A percentile compares a stretch with the other conserved stretches of the same genome.
Evolutionary conservation across 2,113 vertebrate species (phyloP).

Genomic region (Syngnathus typhle): DNA sequence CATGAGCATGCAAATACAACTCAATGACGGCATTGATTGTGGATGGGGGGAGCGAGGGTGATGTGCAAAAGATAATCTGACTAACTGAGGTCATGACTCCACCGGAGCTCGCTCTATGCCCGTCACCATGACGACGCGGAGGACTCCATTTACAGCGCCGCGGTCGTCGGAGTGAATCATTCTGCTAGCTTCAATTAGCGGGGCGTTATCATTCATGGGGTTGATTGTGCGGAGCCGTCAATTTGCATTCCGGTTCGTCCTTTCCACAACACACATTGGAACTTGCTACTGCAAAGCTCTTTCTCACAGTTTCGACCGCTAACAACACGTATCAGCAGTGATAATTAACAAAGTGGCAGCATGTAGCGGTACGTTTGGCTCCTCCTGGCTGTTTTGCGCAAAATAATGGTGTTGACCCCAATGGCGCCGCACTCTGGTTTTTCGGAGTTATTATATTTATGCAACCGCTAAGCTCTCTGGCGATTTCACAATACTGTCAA

Average conservation of each 20-base stretch:
- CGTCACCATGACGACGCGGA: conserved; percentile 50
- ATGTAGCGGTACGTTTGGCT: conserved; percentile 8
- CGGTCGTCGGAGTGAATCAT: conserved; percentile 40
- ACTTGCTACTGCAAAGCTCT: background rate
- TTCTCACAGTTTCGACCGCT: conserved; percentile 9
- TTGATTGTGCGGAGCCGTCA: conserved; percentile 57
- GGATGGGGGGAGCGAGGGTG: background rate
- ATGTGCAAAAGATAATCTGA: conserved; percentile 38
- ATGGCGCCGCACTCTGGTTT: conserved; percentile 31
- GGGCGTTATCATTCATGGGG: conserved; percentile 65
- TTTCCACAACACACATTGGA: conserved; percentile 9
- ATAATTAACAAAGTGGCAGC: conserved; percentile 29
- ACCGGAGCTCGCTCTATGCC: conserved; percentile 30
- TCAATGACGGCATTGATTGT: conserved; percentile 22
- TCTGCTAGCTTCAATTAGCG: conserved; percentile 62
- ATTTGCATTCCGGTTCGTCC: conserved; percentile 50
- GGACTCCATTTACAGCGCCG: conserved; percentile 53
- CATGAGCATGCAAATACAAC: conserved; percentile 37
- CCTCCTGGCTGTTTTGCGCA: conserved; percentile 42
- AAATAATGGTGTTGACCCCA: conserved; percentile 57
- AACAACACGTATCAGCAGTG: conserved; percentile 13
- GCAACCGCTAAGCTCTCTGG: conserved; percentile 52
- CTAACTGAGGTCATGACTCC: conserved; percentile 46
- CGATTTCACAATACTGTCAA: conserved; percentile 43
- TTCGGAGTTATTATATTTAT: conserved; percentile 60